A percentile compares a stretch with the other conserved stretches of the same genome.
Evolutionary conservation across 2,113 vertebrate species (phyloP).

Genomic region (Labeo rohita): DNA sequence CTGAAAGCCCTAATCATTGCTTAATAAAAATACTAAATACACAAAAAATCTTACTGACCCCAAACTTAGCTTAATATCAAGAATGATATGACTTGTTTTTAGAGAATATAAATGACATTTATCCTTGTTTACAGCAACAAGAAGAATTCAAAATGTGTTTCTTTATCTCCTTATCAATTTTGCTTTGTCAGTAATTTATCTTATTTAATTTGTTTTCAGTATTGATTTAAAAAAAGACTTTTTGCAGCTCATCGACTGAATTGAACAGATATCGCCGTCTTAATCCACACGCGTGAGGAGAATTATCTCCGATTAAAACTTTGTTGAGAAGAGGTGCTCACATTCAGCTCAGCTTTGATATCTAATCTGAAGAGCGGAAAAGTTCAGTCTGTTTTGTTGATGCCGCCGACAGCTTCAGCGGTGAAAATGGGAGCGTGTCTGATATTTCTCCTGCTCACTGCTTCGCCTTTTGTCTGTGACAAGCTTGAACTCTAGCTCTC

Average conservation of each 20-base stretch:
- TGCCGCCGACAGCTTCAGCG: slow-evolving; percentile 69
- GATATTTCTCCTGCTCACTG: slow-evolving; percentile 68
- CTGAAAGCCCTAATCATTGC: no score
- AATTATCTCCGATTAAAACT: slow-evolving; percentile 64
- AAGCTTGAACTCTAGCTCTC: slow-evolving; percentile 67
- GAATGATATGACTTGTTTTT: neutral
- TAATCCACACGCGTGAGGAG: slow-evolving; percentile 57
- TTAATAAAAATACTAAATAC: neutral
- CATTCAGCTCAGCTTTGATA: slow-evolving; percentile 61
- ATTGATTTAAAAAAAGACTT: neutral
- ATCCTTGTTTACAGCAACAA: neutral
- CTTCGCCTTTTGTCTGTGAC: slow-evolving; percentile 63
- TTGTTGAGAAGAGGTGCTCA: slow-evolving; percentile 52
- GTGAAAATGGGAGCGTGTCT: slow-evolving; percentile 69
- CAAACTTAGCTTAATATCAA: neutral
- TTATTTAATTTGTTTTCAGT: neutral
- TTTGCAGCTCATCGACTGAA: neutral
- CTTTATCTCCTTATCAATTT: neutral
- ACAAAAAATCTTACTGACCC: neutral
- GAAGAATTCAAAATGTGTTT: neutral
- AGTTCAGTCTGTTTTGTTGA: slow-evolving; percentile 66
- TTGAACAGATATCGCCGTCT: neutral
- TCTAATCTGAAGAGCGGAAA: slow-evolving; percentile 67
- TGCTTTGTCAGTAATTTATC: neutral
- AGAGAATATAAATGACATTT: neutral